These are phyloP conservation scores for Ibycter americanus DNA, from an alignment of 2,797 vertebrate species.

Conservation along the genomic window DNA sequence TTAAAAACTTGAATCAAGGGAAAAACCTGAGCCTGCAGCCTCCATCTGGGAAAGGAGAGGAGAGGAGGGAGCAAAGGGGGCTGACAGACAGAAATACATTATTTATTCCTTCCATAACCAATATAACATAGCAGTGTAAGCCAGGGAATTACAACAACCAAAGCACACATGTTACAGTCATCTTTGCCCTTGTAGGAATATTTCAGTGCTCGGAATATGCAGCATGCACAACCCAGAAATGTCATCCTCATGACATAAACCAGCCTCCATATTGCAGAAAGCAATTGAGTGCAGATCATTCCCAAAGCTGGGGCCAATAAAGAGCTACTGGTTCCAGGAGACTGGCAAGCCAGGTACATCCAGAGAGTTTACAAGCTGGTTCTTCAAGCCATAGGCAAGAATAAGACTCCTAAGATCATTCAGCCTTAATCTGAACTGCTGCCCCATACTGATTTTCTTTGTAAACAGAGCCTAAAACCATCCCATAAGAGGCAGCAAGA, in stretches of 20 bases:
- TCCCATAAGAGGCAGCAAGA: neutral
- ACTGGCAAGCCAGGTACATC: neutral
- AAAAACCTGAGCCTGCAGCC: neutral
- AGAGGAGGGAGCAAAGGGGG: neutral
- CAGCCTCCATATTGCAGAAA: neutral
- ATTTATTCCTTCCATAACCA: neutral
- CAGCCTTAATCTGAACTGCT: neutral
- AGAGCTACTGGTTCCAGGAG: neutral
- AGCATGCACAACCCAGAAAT: neutral
- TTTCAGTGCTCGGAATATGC: neutral
- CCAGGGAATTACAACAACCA: neutral
- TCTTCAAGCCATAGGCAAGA: neutral
- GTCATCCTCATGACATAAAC: neutral
- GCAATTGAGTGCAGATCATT: neutral
- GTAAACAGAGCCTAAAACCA: conserved; percentile 43
- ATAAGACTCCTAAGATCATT: neutral
- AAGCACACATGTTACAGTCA: neutral
- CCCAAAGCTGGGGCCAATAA: neutral
- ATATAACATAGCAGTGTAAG: neutral
- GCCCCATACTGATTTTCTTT: neutral
- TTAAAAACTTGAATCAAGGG: conserved; percentile 23
- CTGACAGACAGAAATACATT: conserved; percentile 6
- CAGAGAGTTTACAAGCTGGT: neutral
- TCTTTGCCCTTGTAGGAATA: neutral
- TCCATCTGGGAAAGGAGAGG: neutral